Conservation (phyloP, 2,888 invertebrate genomes). For the Limulus polyphemus region DNA sequence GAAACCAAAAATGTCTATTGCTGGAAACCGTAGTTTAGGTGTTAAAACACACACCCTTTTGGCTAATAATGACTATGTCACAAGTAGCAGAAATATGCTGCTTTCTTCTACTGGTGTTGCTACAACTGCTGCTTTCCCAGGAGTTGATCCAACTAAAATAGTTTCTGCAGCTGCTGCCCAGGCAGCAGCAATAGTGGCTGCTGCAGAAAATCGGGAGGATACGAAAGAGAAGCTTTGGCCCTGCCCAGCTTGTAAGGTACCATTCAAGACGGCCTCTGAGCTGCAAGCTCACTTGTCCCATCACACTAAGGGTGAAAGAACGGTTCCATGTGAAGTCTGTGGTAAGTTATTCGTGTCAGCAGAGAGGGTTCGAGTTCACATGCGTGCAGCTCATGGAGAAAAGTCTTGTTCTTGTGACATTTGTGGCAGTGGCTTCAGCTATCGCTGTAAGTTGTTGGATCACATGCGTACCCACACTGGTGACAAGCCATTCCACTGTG, state of each 20-base stretch:
- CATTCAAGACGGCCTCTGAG: constrained; percentile 28
- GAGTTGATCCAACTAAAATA: constrained; percentile 20
- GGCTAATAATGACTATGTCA: constrained; percentile 11
- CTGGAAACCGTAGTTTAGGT: constrained; percentile 9
- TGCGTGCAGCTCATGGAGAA: constrained; percentile 28
- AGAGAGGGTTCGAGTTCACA: constrained; percentile 28
- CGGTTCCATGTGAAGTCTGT: constrained; percentile 29
- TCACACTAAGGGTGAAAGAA: constrained; percentile 28
- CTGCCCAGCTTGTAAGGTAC: constrained; percentile 29
- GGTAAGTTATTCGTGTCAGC: constrained; percentile 28
- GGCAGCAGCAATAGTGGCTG: constrained; percentile 7
- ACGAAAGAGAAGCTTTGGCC: constrained; percentile 24
- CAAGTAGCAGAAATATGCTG: constrained; percentile 18
- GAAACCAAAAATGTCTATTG: constrained; percentile 7
- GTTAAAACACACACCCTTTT: constrained; percentile 15
- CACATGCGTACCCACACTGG: constrained; percentile 30
- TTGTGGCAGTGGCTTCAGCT: constrained; percentile 29
- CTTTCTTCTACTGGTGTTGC: constrained; percentile 14
- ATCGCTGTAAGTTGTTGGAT: constrained; percentile 28
- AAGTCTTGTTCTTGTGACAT: constrained; percentile 29
- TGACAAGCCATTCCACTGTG: constrained; percentile 29
- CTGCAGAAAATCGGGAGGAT: constrained; percentile 5
- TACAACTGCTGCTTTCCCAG: constrained; percentile 21
- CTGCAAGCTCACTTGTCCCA: constrained; percentile 27
- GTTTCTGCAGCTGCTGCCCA: constrained; percentile 16